These are phyloP conservation scores for Chrysoperla carnea DNA, from an alignment of 1,140 invertebrate genomes.

Conservation along the genomic window DNA sequence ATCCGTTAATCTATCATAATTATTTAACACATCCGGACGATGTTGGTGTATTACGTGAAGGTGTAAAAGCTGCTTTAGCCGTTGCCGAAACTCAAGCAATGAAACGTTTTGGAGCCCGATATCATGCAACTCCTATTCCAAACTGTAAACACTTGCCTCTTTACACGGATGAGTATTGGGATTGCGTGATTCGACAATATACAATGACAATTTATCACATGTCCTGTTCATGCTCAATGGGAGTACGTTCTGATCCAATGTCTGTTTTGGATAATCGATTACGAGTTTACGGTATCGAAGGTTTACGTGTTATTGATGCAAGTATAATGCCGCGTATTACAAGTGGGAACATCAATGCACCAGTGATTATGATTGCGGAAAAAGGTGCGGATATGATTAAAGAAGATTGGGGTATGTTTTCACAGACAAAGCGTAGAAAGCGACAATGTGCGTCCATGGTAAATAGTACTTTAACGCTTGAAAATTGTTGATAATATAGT, in stretches of 20 bases:
- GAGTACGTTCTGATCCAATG: constrained; percentile 48
- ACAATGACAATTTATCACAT: constrained; percentile 79
- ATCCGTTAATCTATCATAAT: constrained; percentile 77
- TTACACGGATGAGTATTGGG: constrained; percentile 72
- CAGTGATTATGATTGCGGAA: constrained; percentile 84
- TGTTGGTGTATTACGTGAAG: constrained; percentile 59
- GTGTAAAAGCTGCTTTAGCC: constrained; percentile 67
- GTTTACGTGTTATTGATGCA: constrained; percentile 60
- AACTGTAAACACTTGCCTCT: constrained; percentile 58
- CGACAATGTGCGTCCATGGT: constrained; percentile 5
- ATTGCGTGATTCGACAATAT: constrained; percentile 59
- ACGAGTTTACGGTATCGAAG: constrained; percentile 53
- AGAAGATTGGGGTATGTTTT: constrained; percentile 34
- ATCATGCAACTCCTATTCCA: constrained; percentile 50
- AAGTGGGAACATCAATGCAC: constrained; percentile 72
- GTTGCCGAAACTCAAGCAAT: constrained; percentile 54
- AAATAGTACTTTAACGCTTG: not conserved
- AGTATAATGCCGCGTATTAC: constrained; percentile 68
- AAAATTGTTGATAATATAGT: not conserved
- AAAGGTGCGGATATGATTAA: constrained; percentile 79
- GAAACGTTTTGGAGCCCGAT: constrained; percentile 54
- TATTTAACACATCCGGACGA: constrained; percentile 72
- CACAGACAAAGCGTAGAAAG: constrained; percentile 16
- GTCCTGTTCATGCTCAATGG: constrained; percentile 75
- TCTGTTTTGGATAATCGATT: constrained; percentile 69